Evolutionary conservation across 1,140 invertebrate species (phyloP).

Genomic region (Ceratina australensis): DNA sequence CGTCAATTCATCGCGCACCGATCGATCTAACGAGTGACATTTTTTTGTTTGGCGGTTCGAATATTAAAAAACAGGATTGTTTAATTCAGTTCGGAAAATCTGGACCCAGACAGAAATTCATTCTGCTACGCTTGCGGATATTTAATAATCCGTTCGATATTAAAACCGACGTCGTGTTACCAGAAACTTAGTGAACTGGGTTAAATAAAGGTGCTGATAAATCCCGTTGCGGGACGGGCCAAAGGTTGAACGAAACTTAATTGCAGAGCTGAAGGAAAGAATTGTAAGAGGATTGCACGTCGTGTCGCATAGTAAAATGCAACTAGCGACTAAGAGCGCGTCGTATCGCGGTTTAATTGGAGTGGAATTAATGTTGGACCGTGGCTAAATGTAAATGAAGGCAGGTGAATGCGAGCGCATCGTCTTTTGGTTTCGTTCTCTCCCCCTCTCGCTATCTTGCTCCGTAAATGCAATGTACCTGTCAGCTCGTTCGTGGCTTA

Average conservation of each 20-base stretch:
- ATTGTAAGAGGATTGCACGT: slow-evolving; percentile 42
- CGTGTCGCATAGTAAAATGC: slow-evolving; percentile 55
- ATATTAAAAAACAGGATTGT: background rate
- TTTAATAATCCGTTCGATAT: too few species aligned
- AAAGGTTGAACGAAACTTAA: slow-evolving; percentile 57
- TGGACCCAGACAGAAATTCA: background rate
- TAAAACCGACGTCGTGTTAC: background rate
- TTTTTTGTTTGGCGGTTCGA: background rate
- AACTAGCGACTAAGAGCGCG: slow-evolving; percentile 41
- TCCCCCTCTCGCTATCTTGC: background rate
- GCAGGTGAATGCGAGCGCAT: slow-evolving; percentile 22
- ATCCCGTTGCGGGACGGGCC: slow-evolving; percentile 14
- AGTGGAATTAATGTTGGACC: slow-evolving; percentile 59
- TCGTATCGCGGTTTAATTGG: slow-evolving; percentile 61
- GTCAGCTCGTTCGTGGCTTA: background rate
- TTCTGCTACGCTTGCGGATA: too few species aligned
- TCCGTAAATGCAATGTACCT: slow-evolving; percentile 22
- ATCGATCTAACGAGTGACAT: background rate
- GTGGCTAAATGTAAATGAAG: slow-evolving; percentile 54
- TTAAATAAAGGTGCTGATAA: slow-evolving; percentile 30
- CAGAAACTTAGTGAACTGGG: slow-evolving; percentile 27
- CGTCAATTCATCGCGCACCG: background rate
- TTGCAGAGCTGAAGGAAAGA: slow-evolving; percentile 52
- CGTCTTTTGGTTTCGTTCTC: slow-evolving; percentile 49
- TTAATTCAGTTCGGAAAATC: background rate